phyloP scores from a whole-genome alignment of 2,113 vertebrate species.

The Excalfactoria chinensis region DNA sequence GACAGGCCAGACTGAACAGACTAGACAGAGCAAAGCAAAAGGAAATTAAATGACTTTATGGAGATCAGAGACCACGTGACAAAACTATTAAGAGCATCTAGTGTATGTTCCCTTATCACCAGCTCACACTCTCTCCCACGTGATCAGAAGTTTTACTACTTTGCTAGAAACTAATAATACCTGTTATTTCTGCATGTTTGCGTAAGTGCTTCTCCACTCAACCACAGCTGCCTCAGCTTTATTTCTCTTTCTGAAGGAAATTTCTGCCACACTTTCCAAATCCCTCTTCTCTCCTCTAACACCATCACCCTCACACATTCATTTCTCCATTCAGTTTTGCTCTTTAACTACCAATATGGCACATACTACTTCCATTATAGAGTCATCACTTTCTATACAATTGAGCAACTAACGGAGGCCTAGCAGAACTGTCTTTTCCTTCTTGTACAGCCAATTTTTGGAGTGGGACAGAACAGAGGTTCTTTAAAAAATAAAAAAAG shows the following conservation, averaged over 20 bases:
- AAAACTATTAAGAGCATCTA: not conserved
- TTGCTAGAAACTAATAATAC: not conserved
- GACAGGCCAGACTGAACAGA: not conserved
- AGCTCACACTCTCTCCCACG: not conserved
- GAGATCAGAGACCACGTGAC: not conserved
- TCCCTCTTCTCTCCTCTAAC: not conserved
- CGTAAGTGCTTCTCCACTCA: not conserved
- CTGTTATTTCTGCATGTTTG: not conserved
- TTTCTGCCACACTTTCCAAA: not conserved
- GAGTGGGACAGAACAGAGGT: not conserved
- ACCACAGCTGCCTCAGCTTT: not conserved
- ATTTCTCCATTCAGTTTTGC: not conserved
- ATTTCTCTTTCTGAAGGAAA: not conserved
- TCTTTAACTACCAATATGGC: not conserved
- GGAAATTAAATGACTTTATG: not conserved
- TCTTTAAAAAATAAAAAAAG: not conserved
- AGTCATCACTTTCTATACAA: not conserved
- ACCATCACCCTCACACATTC: not conserved
- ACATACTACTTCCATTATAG: not conserved
- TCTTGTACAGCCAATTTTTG: not conserved
- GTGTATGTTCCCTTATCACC: not conserved
- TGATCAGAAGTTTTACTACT: not conserved
- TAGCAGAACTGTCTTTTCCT: not conserved
- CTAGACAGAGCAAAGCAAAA: not conserved
- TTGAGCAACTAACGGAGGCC: not conserved